These are phyloP conservation scores for Anoplolepis gracilipes DNA, from an alignment of 1,140 invertebrate species.

Conservation along the genomic window DNA sequence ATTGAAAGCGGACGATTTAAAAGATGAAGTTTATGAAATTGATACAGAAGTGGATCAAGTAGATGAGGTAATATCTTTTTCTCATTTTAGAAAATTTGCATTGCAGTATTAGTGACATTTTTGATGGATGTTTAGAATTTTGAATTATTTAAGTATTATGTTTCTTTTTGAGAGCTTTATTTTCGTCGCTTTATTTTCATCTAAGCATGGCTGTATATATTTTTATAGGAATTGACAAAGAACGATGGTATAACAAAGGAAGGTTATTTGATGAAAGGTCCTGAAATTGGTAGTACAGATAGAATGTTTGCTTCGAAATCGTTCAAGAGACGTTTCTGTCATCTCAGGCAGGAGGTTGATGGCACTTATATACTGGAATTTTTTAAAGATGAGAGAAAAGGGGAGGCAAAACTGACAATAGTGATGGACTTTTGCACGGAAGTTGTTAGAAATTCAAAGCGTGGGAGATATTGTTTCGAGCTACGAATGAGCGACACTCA, in stretches of 20 bases:
- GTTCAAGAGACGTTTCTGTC: constrained; percentile 96
- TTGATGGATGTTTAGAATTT: neutral
- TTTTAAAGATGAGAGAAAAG: constrained; percentile 96
- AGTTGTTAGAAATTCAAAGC: constrained; percentile 94
- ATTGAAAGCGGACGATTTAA: constrained; percentile 88
- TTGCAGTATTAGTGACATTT: neutral
- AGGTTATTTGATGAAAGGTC: constrained; percentile 95
- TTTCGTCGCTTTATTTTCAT: neutral
- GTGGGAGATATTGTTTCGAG: constrained; percentile 95
- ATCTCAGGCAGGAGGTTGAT: constrained; percentile 95
- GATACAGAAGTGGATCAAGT: constrained; percentile 94
- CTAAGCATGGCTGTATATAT: constrained; percentile 49
- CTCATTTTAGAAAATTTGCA: neutral
- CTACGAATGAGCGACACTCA: constrained; percentile 93
- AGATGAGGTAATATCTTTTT: constrained; percentile 89
- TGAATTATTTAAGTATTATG: neutral
- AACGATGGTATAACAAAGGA: constrained; percentile 93
- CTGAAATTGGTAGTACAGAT: constrained; percentile 92
- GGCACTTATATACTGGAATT: constrained; percentile 96
- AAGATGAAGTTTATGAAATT: constrained; percentile 94
- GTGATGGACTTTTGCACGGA: constrained; percentile 97
- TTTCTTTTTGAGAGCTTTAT: neutral
- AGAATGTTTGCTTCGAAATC: constrained; percentile 95
- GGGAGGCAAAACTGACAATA: constrained; percentile 95
- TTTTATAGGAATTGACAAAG: constrained; percentile 85